A percentile compares a stretch with the other conserved stretches of the same genome.
These are phyloP conservation scores for Camponotus fellah DNA, from an alignment of 2,888 invertebrate genomes.

Conservation along the genomic window DNA sequence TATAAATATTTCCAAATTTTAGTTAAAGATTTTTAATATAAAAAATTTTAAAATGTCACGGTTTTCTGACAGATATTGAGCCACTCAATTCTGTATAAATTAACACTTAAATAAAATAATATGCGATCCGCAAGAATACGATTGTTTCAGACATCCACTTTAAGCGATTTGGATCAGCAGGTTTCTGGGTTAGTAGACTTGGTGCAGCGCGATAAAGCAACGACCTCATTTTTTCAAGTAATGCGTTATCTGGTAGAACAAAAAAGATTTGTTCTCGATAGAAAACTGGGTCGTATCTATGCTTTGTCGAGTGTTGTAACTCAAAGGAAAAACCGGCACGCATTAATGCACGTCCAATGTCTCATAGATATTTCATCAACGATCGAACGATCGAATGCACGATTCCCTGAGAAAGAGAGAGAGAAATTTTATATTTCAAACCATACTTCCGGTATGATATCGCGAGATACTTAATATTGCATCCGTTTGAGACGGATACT, in stretches of 20 bases:
- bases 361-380: slow-evolving; percentile 25
- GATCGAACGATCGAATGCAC: background rate
- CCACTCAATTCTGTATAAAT: background rate
- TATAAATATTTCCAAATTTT: background rate
- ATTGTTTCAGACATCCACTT: background rate
- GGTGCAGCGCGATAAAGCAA: slow-evolving; percentile 65
- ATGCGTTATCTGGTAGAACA: slow-evolving; percentile 62
- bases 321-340: slow-evolving; percentile 50
- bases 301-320: slow-evolving; percentile 63
- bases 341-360: slow-evolving; percentile 48
- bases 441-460: slow-evolving; percentile 30
- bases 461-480: slow-evolving; percentile 43
- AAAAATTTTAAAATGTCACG: background rate
- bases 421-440: background rate
- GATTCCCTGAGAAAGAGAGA: background rate
- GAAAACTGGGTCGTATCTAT: slow-evolving; percentile 72
- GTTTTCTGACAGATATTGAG: background rate
- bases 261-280: slow-evolving; percentile 69
- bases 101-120: background rate
- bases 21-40: background rate
- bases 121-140: background rate
- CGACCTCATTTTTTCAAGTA: slow-evolving; percentile 42
- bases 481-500: slow-evolving; percentile 44
- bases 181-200: slow-evolving; percentile 64
- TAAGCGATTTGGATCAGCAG: background rate